Evolutionary conservation across 2,113 vertebrate genomes (phyloP).

Genomic region (Aythya baeri): DNA sequence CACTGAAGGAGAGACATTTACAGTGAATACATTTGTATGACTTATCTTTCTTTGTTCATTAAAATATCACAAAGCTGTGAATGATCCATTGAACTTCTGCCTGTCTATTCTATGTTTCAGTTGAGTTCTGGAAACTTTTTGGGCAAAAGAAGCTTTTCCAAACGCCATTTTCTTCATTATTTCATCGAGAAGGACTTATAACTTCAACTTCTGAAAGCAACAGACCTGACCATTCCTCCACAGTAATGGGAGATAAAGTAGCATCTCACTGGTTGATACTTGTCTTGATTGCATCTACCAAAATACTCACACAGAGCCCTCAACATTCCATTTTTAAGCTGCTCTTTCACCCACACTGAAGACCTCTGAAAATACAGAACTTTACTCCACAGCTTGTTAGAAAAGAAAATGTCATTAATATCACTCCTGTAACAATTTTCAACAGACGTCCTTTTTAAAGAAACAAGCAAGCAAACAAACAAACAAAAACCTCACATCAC

Average conservation of each 20-base stretch:
- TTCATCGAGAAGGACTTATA: not conserved
- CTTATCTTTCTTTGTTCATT: not conserved
- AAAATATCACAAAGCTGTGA: not conserved
- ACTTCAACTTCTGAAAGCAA: not conserved
- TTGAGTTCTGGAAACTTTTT: not conserved
- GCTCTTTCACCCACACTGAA: conserved; percentile 28
- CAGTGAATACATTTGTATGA: conserved; percentile 33
- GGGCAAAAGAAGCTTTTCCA: not conserved
- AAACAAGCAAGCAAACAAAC: not conserved
- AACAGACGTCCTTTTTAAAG: not conserved
- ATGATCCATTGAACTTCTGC: not conserved
- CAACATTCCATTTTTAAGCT: conserved; percentile 30
- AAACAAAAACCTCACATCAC: not conserved
- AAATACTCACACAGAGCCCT: not conserved
- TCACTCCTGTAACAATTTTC: not conserved
- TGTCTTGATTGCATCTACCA: not conserved
- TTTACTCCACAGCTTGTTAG: conserved; percentile 23
- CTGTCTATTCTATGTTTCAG: not conserved
- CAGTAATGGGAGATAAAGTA: not conserved
- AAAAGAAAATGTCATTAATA: conserved; percentile 9
- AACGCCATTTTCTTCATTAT: not conserved
- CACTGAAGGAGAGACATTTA: conserved; percentile 80
- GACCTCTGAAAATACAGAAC: conserved; percentile 19
- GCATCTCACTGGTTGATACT: not conserved
- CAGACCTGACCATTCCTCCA: not conserved